phyloP scores from a whole-genome alignment of 2,888 invertebrate genomes.

The Brachyptera putata region DNA sequence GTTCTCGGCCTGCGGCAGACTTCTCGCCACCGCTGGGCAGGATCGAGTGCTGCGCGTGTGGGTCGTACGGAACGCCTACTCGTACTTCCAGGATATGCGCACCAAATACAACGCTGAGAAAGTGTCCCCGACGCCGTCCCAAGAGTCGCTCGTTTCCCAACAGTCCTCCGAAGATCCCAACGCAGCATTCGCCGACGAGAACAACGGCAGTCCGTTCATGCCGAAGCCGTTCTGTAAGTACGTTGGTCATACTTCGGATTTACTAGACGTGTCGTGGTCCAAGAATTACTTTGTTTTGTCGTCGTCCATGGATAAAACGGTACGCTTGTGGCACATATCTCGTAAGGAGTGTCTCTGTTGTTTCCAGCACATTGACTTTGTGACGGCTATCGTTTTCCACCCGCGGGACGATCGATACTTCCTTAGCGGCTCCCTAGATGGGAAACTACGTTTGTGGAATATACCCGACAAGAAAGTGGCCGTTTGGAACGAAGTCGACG shows the following conservation, averaged over 20 bases:
- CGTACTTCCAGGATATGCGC: conserved; percentile 92
- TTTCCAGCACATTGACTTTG: conserved; percentile 98
- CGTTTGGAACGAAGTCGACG: conserved; percentile 95
- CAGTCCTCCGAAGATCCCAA: conserved; percentile 62
- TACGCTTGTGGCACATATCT: conserved; percentile 95
- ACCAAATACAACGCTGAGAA: conserved; percentile 92
- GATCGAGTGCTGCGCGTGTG: conserved; percentile 91
- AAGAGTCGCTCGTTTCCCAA: conserved; percentile 82
- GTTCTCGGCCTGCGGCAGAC: conserved; percentile 91
- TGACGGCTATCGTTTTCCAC: conserved; percentile 98
- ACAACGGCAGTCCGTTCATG: conserved; percentile 67
- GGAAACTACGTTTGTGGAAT: conserved; percentile 97
- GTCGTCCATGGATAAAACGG: conserved; percentile 98
- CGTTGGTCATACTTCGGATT: conserved; percentile 91
- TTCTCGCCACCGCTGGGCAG: conserved; percentile 96
- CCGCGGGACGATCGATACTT: conserved; percentile 85
- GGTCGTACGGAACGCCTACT: conserved; percentile 86
- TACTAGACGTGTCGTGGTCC: conserved; percentile 97
- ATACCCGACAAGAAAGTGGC: conserved; percentile 97
- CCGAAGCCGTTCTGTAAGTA: conserved; percentile 89
- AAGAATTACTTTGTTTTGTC: conserved; percentile 98
- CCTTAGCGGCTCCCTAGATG: conserved; percentile 94
- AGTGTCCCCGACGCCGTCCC: conserved; percentile 88
- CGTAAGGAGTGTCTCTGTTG: conserved; percentile 96
- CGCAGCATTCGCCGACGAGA: conserved; percentile 52